A percentile compares a stretch with the other conserved stretches of the same genome.
phyloP scores from a whole-genome alignment of 2,113 vertebrate species.

The Prochilodus magdalenae region DNA sequence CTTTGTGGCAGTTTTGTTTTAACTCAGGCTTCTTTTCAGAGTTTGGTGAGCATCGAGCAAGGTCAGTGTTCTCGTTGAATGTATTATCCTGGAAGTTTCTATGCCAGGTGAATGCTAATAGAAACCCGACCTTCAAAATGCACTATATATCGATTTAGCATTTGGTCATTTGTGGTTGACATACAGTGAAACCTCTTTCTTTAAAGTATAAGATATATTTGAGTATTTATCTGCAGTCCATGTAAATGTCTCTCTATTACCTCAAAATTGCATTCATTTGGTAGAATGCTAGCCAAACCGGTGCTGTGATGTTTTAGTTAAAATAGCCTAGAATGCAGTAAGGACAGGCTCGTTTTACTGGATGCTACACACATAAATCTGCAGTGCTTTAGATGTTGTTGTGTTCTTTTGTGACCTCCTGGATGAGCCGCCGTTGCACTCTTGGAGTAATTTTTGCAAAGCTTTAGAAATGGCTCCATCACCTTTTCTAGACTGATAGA shows the following conservation, averaged over 20 bases:
- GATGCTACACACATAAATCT: no score
- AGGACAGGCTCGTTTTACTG: not conserved
- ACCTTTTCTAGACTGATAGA: no score
- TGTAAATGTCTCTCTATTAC: not conserved
- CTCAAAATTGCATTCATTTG: not conserved
- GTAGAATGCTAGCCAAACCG: not conserved
- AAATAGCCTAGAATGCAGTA: not conserved
- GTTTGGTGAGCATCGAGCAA: not conserved
- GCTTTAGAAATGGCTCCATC: no score
- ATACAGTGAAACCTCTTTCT: not conserved
- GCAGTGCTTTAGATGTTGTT: no score
- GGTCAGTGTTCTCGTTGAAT: conserved; percentile 21
- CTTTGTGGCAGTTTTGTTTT: not conserved
- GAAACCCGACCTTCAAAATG: conserved; percentile 9
- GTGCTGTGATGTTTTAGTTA: not conserved
- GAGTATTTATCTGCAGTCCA: not conserved
- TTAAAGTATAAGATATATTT: not conserved
- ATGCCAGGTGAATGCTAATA: conserved; percentile 9
- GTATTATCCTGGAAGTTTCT: conserved; percentile 5
- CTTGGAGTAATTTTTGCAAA: no score
- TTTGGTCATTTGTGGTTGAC: conserved; percentile 12
- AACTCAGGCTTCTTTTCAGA: not conserved
- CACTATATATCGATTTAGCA: conserved; percentile 32
- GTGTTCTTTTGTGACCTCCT: no score
- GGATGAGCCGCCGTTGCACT: no score